Evolutionary conservation across 1,140 invertebrate genomes (phyloP).

Genomic region (Penaeus indicus): DNA sequence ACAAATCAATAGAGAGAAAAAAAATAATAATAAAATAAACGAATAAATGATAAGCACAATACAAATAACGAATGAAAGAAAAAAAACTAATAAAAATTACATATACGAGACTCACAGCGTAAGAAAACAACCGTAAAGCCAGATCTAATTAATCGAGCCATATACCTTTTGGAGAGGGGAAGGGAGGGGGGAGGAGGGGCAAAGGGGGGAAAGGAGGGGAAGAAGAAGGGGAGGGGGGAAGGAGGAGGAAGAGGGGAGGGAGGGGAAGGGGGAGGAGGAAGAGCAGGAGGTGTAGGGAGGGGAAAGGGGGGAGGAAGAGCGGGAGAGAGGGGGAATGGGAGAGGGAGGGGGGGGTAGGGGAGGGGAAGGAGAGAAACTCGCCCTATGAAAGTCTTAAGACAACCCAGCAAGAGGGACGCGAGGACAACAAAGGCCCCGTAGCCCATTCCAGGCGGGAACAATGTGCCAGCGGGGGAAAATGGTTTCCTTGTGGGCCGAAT

Average conservation of each 20-base stretch:
- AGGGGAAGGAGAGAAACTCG: slow-evolving; percentile 62
- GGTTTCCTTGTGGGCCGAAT: slow-evolving; percentile 61
- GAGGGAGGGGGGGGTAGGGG: slow-evolving; percentile 20
- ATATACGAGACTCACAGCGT: too few species aligned
- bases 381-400: slow-evolving; percentile 42
- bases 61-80: too few species aligned
- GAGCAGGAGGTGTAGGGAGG: background rate
- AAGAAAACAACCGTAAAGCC: too few species aligned
- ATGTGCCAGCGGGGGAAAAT: slow-evolving; percentile 61
- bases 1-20: too few species aligned
- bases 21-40: too few species aligned
- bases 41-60: too few species aligned
- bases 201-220: too few species aligned
- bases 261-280: background rate
- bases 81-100: too few species aligned
- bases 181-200: background rate
- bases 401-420: slow-evolving; percentile 28
- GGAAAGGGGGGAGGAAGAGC: too few species aligned
- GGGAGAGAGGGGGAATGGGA: slow-evolving; percentile 68
- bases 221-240: background rate
- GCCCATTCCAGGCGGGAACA: slow-evolving; percentile 45
- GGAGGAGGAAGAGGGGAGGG: too few species aligned
- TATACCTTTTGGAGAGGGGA: background rate
- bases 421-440: slow-evolving; percentile 32
- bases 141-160: too few species aligned